phyloP scores from a whole-genome alignment of 2,113 vertebrate genomes.

The Chaetodon auriga region DNA sequence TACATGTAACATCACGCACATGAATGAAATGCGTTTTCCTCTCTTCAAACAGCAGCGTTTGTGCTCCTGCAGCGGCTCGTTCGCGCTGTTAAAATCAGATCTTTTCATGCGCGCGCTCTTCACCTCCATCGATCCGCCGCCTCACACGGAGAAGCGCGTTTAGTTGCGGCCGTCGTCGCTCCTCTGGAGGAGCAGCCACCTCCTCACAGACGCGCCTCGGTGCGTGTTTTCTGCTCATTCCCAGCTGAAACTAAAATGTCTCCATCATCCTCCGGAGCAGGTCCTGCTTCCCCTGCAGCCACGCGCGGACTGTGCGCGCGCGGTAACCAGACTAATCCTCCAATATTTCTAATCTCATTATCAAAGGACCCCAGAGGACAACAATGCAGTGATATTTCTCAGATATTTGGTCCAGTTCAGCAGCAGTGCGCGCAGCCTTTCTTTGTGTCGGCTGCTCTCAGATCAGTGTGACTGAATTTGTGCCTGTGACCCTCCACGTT shows the following conservation, averaged over 20 bases:
- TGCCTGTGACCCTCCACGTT: background rate
- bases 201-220: slow-evolving; percentile 15
- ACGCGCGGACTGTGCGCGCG: slow-evolving; percentile 1
- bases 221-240: slow-evolving; percentile 10
- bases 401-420: background rate
- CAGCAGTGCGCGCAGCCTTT: background rate
- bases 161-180: slow-evolving; percentile 51
- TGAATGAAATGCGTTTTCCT: slow-evolving; percentile 2
- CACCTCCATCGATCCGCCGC: slow-evolving; percentile 29
- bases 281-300: slow-evolving; percentile 12
- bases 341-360: slow-evolving; percentile 70
- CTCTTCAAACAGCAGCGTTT: background rate
- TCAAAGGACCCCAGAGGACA: slow-evolving; percentile 23
- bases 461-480: background rate
- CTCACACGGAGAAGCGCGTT: slow-evolving; percentile 39
- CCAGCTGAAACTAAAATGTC: slow-evolving; percentile 17
- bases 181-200: background rate
- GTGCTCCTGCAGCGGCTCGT: background rate
- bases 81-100: too few species aligned
- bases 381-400: background rate
- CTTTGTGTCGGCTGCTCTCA: slow-evolving; percentile 39
- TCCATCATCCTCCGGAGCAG: slow-evolving; percentile 61
- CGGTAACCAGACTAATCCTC: slow-evolving; percentile 59
- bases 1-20: slow-evolving; percentile 31
- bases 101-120: slow-evolving; percentile 3